Conservation (phyloP, 2,888 invertebrate species). For the Carpatolechia fugitivella region DNA sequence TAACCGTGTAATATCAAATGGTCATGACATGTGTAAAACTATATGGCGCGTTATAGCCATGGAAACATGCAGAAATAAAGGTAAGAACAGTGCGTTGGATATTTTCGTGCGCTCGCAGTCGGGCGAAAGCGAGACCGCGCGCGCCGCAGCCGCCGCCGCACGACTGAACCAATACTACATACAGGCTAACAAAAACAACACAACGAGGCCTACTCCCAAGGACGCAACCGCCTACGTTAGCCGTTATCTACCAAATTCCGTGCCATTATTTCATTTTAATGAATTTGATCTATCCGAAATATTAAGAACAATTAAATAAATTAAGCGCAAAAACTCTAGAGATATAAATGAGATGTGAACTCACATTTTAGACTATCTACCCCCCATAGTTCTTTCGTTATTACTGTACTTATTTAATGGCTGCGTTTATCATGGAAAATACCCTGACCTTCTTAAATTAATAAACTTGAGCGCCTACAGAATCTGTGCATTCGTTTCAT, state of each 20-base stretch:
- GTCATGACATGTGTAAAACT: neutral
- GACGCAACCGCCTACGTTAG: neutral
- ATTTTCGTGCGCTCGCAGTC: neutral
- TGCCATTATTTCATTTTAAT: neutral
- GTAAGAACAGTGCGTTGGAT: neutral
- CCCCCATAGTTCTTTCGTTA: neutral
- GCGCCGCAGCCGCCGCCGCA: neutral
- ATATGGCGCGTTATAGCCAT: neutral
- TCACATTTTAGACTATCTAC: neutral
- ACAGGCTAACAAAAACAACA: neutral
- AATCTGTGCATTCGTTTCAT: no score
- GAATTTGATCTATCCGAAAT: neutral
- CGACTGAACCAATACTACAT: neutral
- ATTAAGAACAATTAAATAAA: neutral
- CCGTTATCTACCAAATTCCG: neutral
- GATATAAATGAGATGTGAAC: slow-evolving; percentile 14
- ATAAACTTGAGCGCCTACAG: no score
- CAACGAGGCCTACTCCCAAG: neutral
- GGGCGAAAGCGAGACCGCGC: neutral
- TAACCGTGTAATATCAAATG: neutral
- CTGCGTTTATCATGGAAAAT: neutral
- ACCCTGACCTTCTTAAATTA: neutral
- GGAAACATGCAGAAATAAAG: neutral
- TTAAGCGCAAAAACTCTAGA: slow-evolving; percentile 7
- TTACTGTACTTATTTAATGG: neutral